Conservation (phyloP, 2,888 invertebrate genomes). For the Rhamnusium bicolor region DNA sequence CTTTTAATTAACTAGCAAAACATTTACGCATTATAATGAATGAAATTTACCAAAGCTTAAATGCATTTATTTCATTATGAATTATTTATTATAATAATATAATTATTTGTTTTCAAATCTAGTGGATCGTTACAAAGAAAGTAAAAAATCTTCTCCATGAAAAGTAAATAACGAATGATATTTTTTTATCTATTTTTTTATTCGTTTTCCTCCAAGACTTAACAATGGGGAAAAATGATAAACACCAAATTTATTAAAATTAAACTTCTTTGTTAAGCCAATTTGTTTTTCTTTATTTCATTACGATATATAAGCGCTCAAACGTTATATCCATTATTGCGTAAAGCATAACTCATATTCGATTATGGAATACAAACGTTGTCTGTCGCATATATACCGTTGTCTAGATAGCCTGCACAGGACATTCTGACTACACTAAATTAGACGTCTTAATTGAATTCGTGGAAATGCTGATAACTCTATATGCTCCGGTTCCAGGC, state of each 20-base stretch:
- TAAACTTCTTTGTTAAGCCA: conserved; percentile 18
- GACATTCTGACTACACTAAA: conserved; percentile 41
- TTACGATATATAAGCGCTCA: background rate
- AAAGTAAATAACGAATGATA: background rate
- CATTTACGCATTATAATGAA: too few relatives aligned
- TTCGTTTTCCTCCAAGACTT: background rate
- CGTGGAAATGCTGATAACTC: conserved; percentile 47
- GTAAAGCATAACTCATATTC: conserved; percentile 40
- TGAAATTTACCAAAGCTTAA: too few relatives aligned
- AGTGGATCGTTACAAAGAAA: too few relatives aligned
- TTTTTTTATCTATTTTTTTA: background rate
- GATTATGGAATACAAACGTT: conserved; percentile 37
- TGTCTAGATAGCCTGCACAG: conserved; percentile 38
- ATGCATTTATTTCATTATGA: too few relatives aligned
- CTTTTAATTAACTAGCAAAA: too few relatives aligned
- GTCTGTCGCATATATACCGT: conserved; percentile 29
- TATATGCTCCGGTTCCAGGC: conserved; percentile 28
- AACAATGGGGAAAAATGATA: background rate
- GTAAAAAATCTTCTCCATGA: background rate
- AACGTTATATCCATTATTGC: conserved; percentile 21
- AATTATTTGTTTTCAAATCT: too few relatives aligned
- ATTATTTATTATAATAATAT: too few relatives aligned
- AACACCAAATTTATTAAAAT: conserved; percentile 23
- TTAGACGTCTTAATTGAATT: conserved; percentile 48
- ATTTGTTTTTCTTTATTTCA: conserved; percentile 3